These are phyloP conservation scores for Chaetodon auriga DNA, from an alignment of 2,113 vertebrate species.

Conservation along the genomic window DNA sequence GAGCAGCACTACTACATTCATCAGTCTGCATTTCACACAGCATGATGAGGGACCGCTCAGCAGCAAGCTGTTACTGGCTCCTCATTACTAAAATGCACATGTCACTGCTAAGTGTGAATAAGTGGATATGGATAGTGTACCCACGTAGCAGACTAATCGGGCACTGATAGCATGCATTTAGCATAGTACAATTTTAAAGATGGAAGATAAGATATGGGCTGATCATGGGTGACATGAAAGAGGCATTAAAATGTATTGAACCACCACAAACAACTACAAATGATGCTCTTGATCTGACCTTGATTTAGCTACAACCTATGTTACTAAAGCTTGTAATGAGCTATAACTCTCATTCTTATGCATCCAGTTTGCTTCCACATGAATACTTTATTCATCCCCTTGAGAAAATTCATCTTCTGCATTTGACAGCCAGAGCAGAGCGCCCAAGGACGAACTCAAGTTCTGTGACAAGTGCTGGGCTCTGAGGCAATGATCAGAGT, in stretches of 20 bases:
- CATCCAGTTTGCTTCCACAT: not conserved
- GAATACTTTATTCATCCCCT: not conserved
- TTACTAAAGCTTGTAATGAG: not conserved
- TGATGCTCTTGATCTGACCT: not conserved
- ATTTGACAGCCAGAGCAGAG: not conserved
- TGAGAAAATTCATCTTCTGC: not conserved
- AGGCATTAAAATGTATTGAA: not conserved
- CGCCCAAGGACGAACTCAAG: not conserved
- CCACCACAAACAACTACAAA: not conserved
- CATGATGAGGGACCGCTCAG: not conserved
- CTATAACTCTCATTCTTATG: not conserved
- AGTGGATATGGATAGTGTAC: not conserved
- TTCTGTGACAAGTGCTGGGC: not conserved
- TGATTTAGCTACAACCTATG: not conserved
- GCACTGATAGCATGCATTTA: not conserved
- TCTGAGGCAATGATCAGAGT: not conserved
- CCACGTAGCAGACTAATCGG: not conserved
- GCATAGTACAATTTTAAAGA: conserved; percentile 2
- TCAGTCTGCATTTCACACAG: not conserved
- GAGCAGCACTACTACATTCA: conserved; percentile 53
- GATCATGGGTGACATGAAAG: not conserved
- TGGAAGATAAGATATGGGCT: not conserved
- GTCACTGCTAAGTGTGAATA: not conserved
- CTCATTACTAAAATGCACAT: not conserved
- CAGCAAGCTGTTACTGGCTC: not conserved